Conservation (phyloP, 1,140 invertebrate genomes). For the Pseudomyrmex concolor region DNA sequence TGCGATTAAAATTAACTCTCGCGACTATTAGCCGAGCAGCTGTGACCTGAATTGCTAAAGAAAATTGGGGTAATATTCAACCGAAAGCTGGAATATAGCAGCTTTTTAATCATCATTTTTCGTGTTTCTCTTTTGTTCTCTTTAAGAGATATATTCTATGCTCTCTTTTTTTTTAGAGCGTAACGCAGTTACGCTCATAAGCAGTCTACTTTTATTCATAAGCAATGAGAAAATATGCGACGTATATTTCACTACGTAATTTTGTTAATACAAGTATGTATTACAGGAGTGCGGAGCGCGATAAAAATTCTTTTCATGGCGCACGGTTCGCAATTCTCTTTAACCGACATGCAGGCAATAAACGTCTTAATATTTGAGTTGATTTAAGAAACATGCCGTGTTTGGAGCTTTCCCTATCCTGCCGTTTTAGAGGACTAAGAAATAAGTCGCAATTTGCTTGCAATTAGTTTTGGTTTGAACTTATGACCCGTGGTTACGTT, state of each 20-base stretch:
- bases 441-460: conserved; percentile 40
- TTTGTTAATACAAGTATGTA: not conserved
- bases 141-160: not conserved
- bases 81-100: not conserved
- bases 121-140: not conserved
- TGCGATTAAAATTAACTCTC: conserved; percentile 37
- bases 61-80: conserved; percentile 11
- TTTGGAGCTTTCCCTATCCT: not conserved
- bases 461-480: conserved; percentile 34
- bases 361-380: conserved; percentile 1
- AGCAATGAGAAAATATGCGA: not conserved
- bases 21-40: not conserved
- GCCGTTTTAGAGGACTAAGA: not conserved
- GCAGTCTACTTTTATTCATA: not conserved
- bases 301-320: not conserved
- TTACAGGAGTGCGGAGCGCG: no score
- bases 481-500: conserved; percentile 29
- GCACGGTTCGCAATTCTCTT: no score
- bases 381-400: not conserved
- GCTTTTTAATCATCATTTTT: conserved; percentile 37
- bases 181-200: no score
- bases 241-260: not conserved
- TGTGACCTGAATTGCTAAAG: not conserved
- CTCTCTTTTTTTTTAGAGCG: not conserved
- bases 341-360: not conserved